Evolutionary conservation across 2,888 invertebrate genomes (phyloP), one percentile per base, ranked within the genome.

Genomic region (Cabera pusaria): DNA sequence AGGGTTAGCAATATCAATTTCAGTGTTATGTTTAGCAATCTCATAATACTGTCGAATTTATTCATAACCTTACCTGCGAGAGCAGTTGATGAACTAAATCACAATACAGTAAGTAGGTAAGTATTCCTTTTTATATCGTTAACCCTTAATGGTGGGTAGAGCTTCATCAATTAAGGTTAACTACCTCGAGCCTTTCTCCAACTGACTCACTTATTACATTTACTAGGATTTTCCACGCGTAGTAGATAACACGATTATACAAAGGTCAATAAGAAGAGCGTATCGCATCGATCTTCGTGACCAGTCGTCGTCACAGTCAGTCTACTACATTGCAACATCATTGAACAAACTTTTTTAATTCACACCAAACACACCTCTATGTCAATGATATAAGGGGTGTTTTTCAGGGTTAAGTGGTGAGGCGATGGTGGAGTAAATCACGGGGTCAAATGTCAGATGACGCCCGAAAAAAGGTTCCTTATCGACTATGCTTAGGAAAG

Each of bases 181-280:
- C 3, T 14, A 14, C 14, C 14, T 14, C 2, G 4, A 14, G 3
- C 14, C 14, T 14, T 14, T 14, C 14, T 14, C 14, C 4, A n/a
- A n/a, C 11, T 21, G 25, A 28, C 7, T 29, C 29, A 22, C 22
- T 35, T 11, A 31, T 32, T 26, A 16, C 38, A 2, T 12, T 9
- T n/a, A n/a, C n/a, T n/a, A 7, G 22, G 20, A 38, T 38, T 31
- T 32, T 34, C 19, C 24, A 28, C 28, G 34, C 20, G 28, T 9
- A 23, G 8, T 8, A 34, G 23, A 43, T 31, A 44, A 48, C 33
- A 9, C 39, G 49, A 52, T 49, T 46, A 52, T 39, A 32, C 14
- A 46, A 43, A 40, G 49, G 53, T 53, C 53, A 49, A 53, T 21
- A 35, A 41, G 38, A 36, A 48, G 50, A 50, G 50, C 53, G 46